Base-by-base conservation (phyloP, 2,113 vertebrate genomes). In the Caloenas nicobarica region DNA sequence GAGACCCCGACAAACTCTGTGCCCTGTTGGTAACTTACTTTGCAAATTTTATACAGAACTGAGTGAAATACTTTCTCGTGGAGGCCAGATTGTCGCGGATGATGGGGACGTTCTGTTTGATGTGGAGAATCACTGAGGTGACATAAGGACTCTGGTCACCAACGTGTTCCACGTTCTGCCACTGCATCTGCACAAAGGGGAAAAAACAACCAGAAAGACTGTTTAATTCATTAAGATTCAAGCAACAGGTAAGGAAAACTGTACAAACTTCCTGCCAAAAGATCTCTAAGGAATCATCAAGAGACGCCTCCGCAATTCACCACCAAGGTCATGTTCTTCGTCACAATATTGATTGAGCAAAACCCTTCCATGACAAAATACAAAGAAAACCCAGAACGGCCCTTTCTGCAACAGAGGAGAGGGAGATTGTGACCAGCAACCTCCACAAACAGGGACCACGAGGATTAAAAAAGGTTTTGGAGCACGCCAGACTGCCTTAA, bases 41-140 rank as follows among this genome's bases (percentile, higher is more conserved):
- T 69, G 99, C 99, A 97, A 99, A 99, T 92, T 99, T 99, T 81
- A 99, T 99, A 97, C 99, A 99, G 98, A 99, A 99, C 96, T 99
- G 99, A 16, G 99, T 99, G 98, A 99, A 99, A 97, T 99, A 99
- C 97, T 99, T 99, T 50, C 99, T 98, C 0, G 99, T 99, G 69
- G 99, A 99, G 79, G 99, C 99, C 97, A 99, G 98, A 94, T 99
- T 99, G 97, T 99, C 99, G 4, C 99, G 98, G 96, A 99, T 99
- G 98, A 99, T 99, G 33, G 99, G 99, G 81, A 99, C 99, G 2
- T 99, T 99, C 96, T 99, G 99, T 69, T 99, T 99, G 33, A 99
- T 99, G 97, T 99, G 99, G 86, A 99, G 98, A 97, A 99, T 99
- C 95, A 99, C 99, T 2, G 99, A 99, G 34, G 99, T 99, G 94